Evolutionary conservation across 2,113 vertebrate species (phyloP).

Genomic region (Guaruba guarouba): DNA sequence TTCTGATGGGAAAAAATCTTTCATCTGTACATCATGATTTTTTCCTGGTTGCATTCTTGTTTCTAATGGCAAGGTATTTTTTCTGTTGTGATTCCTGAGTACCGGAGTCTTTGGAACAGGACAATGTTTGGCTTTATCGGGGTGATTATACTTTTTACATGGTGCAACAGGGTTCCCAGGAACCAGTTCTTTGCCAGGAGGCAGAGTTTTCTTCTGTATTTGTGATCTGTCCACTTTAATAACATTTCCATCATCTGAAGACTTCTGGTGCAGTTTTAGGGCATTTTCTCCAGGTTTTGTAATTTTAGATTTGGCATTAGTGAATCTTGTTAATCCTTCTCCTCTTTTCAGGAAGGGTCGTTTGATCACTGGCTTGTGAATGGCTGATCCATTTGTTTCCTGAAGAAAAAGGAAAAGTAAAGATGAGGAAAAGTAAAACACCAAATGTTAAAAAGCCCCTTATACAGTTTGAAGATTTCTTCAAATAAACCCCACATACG

Average conservation of each 20-base stretch:
- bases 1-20: constrained; percentile 37
- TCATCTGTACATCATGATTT: constrained; percentile 39
- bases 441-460: background rate
- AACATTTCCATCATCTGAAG: constrained; percentile 42
- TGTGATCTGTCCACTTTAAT: constrained; percentile 68
- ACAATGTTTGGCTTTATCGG: constrained; percentile 36
- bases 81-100: constrained; percentile 69
- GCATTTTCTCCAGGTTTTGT: constrained; percentile 54
- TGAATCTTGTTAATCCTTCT: constrained; percentile 88
- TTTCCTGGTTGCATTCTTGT: constrained; percentile 26
- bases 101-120: constrained; percentile 56
- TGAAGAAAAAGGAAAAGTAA: constrained; percentile 50
- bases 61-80: constrained; percentile 52
- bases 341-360: constrained; percentile 88
- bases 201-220: constrained; percentile 80
- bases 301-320: constrained; percentile 69
- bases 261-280: constrained; percentile 12
- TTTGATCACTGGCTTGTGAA: constrained; percentile 73
- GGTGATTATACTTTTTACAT: constrained; percentile 44
- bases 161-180: constrained; percentile 25
- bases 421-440: background rate
- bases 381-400: constrained; percentile 50
- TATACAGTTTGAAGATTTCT: background rate
- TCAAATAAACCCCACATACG: background rate
- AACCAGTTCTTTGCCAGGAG: constrained; percentile 74